Conservation (phyloP, 2,888 invertebrate species). For the Agrilus cyanescens region DNA sequence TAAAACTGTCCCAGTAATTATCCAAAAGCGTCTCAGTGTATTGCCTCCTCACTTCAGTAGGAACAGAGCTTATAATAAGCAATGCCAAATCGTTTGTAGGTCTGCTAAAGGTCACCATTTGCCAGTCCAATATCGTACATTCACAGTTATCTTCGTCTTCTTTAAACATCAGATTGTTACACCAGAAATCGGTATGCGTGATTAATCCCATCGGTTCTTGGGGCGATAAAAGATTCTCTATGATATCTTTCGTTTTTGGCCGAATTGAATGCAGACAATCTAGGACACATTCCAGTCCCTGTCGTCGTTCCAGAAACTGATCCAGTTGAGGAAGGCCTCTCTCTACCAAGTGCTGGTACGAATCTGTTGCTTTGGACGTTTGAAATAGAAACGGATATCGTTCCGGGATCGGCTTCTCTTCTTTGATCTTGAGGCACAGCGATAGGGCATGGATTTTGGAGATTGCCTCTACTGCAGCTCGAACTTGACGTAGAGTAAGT, state of each 20-base stretch:
- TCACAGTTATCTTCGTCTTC: slow-evolving; percentile 39
- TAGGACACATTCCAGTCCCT: slow-evolving; percentile 49
- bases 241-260: slow-evolving; percentile 58
- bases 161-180: slow-evolving; percentile 62
- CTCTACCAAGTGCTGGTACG: slow-evolving; percentile 66
- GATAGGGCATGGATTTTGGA: slow-evolving; percentile 65
- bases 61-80: slow-evolving; percentile 58
- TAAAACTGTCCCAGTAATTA: slow-evolving; percentile 55
- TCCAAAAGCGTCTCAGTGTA: slow-evolving; percentile 54
- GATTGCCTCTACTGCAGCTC: slow-evolving; percentile 57
- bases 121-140: slow-evolving; percentile 70
- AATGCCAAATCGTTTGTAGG: slow-evolving; percentile 71
- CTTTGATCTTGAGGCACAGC: slow-evolving; percentile 47
- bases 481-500: slow-evolving; percentile 50
- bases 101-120: slow-evolving; percentile 68
- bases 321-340: slow-evolving; percentile 65
- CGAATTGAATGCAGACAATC: slow-evolving; percentile 47
- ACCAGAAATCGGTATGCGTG: slow-evolving; percentile 78
- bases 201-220: slow-evolving; percentile 62
- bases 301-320: slow-evolving; percentile 54
- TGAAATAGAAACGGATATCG: slow-evolving; percentile 61
- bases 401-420: slow-evolving; percentile 39
- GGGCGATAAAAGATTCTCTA: slow-evolving; percentile 57
- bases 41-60: slow-evolving; percentile 55
- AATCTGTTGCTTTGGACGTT: slow-evolving; percentile 65